Evolutionary conservation across 2,888 invertebrate species (phyloP).

Genomic region (Tryphoninae sp.): DNA sequence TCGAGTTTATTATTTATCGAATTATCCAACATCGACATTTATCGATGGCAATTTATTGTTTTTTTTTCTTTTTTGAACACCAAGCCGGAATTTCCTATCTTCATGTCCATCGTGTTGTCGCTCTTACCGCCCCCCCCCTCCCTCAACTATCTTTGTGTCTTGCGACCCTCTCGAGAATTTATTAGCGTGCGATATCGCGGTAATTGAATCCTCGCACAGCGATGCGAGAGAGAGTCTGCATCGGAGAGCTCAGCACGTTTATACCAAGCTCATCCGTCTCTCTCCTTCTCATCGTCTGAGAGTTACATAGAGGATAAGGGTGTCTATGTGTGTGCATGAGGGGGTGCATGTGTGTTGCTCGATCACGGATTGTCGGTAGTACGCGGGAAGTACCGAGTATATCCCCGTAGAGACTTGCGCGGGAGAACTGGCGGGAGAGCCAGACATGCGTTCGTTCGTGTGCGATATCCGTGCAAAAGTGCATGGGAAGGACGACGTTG

Average conservation of each 20-base stretch:
- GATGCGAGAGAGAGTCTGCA: not conserved
- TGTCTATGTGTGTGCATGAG: not conserved
- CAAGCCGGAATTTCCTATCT: too few relatives aligned
- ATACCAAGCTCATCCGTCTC: constrained; percentile 11
- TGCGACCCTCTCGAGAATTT: constrained; percentile 17
- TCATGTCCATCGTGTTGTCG: not conserved
- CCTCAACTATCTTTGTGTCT: not conserved
- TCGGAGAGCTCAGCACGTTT: not conserved
- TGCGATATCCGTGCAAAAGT: constrained; percentile 12
- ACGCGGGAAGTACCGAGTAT: constrained; percentile 1
- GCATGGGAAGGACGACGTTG: constrained; percentile 20
- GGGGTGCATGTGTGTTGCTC: not conserved
- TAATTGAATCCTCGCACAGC: constrained; percentile 39
- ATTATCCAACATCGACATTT: too few relatives aligned
- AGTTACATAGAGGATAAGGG: not conserved
- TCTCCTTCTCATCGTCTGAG: too few relatives aligned
- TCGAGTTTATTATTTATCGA: too few relatives aligned
- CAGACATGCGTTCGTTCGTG: constrained; percentile 25
- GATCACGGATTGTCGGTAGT: not conserved
- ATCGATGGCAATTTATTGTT: too few relatives aligned
- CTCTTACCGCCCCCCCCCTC: not conserved
- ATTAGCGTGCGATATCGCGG: constrained; percentile 21
- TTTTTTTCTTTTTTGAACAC: too few relatives aligned
- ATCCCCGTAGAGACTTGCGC: constrained; percentile 54
- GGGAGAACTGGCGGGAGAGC: constrained; percentile 59